Evolutionary conservation across 2,888 invertebrate species (phyloP), one percentile per base, ranked within the genome.

Genomic region (Lutraria lutraria): DNA sequence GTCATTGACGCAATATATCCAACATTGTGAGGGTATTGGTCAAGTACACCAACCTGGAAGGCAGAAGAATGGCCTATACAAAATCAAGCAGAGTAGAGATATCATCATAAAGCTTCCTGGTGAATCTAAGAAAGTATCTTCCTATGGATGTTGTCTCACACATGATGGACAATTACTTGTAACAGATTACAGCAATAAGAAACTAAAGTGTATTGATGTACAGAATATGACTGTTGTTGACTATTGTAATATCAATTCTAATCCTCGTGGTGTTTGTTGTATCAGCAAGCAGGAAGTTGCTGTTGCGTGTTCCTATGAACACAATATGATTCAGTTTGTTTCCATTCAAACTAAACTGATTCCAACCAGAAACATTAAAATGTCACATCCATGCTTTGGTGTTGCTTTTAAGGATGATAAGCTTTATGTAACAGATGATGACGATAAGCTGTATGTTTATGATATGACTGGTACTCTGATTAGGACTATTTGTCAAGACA

Each of bases 61-160:
- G 31, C 60, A 25, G 60, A 82, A 29, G 19, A 2, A n/a, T 2
- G 56, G 31, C 16, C 16, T n/a, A 4, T 79, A 85, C 54, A 56
- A n/a, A 34, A 60, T 80, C 16, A 34, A 79, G 15, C 15, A 29
- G 12, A 31, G n/a, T 25, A 85, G 31, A 79, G 85, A 85, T 56
- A 79, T 79, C n/a, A 85, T 56, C 34, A 79, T 85, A 25, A 85
- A 54, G 34, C 21, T 76, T 0, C 16, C 52, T 29, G 12, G 31
- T 2, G 85, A 85, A 15, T 31, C 19, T 31, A 31, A 0, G 0
- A 63, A 21, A n/a, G 60, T 60, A 8, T 31, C 12, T 31, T 63
- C 63, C 12, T n/a, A 68, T 13, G 83, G 85, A 21, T 19, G 31
- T 53, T 85, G 79, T 85, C 25, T 85, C 19, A 85, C 85, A 85